These are phyloP conservation scores for Mantis religiosa DNA, from an alignment of 2,888 invertebrate genomes.

Conservation along the genomic window DNA sequence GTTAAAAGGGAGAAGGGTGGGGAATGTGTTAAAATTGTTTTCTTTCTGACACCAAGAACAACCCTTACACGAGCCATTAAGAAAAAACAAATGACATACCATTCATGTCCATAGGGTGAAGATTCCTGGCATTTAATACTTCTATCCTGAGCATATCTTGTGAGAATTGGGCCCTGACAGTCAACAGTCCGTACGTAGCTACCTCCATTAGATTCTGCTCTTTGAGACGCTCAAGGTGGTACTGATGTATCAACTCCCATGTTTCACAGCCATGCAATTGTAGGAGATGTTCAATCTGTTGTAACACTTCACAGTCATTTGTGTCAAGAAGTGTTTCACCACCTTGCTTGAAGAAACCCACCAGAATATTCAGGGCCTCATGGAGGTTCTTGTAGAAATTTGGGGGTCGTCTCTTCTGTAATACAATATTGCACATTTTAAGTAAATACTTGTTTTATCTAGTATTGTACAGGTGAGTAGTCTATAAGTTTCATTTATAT, in stretches of 20 bases:
- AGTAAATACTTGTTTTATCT: no score
- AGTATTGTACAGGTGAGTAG: no score
- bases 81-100: conserved; percentile 50
- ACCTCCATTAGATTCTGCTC: conserved; percentile 62
- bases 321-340: conserved; percentile 42
- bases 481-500: no score
- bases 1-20: no score
- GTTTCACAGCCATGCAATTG: conserved; percentile 87
- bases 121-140: conserved; percentile 83
- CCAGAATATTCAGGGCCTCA: conserved; percentile 78
- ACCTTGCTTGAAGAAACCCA: conserved; percentile 78
- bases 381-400: conserved; percentile 89
- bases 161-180: conserved; percentile 69
- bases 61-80: no score
- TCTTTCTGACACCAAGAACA: no score
- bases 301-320: conserved; percentile 42
- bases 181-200: conserved; percentile 69
- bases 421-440: background rate
- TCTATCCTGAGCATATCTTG: conserved; percentile 72
- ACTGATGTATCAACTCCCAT: conserved; percentile 79
- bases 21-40: no score
- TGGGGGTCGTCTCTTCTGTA: conserved; percentile 80
- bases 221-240: conserved; percentile 57
- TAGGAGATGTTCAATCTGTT: conserved; percentile 57
- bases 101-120: conserved; percentile 82